Conservation (phyloP, 2,113 vertebrate genomes). For the Solenodon paradoxus region DNA sequence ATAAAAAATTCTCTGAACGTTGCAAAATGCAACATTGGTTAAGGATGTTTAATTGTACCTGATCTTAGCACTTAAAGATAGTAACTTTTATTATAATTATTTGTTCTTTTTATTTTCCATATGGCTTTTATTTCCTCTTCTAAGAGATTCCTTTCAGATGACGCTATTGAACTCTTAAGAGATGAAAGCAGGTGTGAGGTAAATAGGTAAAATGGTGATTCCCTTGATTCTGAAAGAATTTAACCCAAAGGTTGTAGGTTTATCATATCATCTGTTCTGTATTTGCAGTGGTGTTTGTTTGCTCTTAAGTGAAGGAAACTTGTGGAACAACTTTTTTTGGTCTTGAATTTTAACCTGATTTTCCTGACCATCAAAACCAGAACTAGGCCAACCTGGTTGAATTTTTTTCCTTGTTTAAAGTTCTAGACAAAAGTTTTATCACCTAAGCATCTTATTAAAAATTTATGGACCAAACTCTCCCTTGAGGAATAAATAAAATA, state of each 20-base stretch:
- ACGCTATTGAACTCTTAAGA: background rate
- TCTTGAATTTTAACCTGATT: slow-evolving; percentile 64
- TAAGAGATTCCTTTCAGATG: background rate
- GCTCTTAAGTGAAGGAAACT: slow-evolving; percentile 66
- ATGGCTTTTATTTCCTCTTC: background rate
- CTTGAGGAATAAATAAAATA: background rate
- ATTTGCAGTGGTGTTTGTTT: slow-evolving; percentile 23
- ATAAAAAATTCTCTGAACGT: too few species aligned
- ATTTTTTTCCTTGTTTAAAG: slow-evolving; percentile 44
- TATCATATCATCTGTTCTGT: background rate
- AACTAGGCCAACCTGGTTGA: slow-evolving; percentile 13
- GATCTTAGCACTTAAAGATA: background rate
- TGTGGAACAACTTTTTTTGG: slow-evolving; percentile 63
- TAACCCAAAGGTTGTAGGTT: background rate
- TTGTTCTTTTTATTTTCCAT: slow-evolving; percentile 1
- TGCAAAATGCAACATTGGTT: background rate
- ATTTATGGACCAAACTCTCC: background rate
- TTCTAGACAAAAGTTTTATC: slow-evolving; percentile 33
- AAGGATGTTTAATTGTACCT: background rate
- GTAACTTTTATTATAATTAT: background rate
- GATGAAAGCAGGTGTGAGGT: background rate
- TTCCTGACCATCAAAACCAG: slow-evolving; percentile 60
- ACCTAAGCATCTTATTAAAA: slow-evolving; percentile 29
- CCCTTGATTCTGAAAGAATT: background rate
- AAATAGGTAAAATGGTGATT: background rate